Evolutionary conservation across 2,888 invertebrate genomes (phyloP).

Genomic region (Molorchus minor): DNA sequence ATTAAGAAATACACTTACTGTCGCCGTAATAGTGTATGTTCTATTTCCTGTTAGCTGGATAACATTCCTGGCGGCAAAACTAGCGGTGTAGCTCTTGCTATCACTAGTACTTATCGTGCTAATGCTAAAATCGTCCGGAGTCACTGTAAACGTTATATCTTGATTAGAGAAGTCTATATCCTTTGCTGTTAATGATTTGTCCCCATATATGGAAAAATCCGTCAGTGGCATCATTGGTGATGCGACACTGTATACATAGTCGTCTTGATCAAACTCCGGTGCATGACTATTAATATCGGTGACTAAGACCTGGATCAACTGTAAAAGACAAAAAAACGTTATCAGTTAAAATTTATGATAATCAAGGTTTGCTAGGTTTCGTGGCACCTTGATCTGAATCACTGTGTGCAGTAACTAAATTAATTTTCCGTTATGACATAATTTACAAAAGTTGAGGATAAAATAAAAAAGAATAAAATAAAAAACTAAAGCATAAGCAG

Average conservation of each 20-base stretch:
- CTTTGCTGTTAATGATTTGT: conserved; percentile 58
- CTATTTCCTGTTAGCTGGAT: conserved; percentile 32
- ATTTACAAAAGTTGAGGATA: no score
- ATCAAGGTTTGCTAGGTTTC: no score
- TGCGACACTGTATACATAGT: conserved; percentile 61
- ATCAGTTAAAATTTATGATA: no score
- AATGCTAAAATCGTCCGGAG: conserved; percentile 44
- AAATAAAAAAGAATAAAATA: no score
- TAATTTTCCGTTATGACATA: no score
- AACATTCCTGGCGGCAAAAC: conserved; percentile 39
- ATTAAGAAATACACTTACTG: no score
- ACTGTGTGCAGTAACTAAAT: no score
- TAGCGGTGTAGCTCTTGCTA: conserved; percentile 43
- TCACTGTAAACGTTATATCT: conserved; percentile 45
- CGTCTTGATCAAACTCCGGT: conserved; percentile 60
- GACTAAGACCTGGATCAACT: conserved; percentile 61
- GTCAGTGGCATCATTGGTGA: conserved; percentile 64
- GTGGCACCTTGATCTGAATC: no score
- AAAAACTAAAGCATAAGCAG: no score
- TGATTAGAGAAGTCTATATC: conserved; percentile 67
- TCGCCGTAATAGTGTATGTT: conserved; percentile 47
- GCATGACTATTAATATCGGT: conserved; percentile 65
- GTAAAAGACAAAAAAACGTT: conserved; percentile 53
- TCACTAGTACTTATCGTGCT: conserved; percentile 10
- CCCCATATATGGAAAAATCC: conserved; percentile 61